Conservation (phyloP, 2,888 invertebrate genomes). For the Ophraella communa region DNA sequence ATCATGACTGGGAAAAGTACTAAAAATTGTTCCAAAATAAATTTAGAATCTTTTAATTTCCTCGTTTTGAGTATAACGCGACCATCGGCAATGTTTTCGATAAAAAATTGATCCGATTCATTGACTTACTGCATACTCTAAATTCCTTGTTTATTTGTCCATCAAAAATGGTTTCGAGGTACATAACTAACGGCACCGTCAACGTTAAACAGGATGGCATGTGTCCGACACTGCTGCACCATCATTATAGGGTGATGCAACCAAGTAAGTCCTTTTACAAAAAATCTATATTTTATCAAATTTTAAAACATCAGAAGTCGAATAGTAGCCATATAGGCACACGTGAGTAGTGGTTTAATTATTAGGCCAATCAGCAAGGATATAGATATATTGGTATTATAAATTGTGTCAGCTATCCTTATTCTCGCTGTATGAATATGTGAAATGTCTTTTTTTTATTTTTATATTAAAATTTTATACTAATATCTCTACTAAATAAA, state of each 20-base stretch:
- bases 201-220: constrained; percentile 59
- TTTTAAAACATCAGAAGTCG: constrained; percentile 6
- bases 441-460: too few relatives aligned
- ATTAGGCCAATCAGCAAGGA: neutral
- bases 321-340: neutral
- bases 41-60: constrained; percentile 4
- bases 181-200: constrained; percentile 56
- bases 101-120: constrained; percentile 24
- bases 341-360: neutral
- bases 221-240: constrained; percentile 52
- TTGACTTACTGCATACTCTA: constrained; percentile 14
- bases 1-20: constrained; percentile 33
- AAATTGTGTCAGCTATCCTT: neutral
- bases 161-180: constrained; percentile 56
- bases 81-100: constrained; percentile 17
- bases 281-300: too few relatives aligned
- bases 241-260: constrained; percentile 56
- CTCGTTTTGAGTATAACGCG: neutral
- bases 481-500: too few relatives aligned
- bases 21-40: constrained; percentile 22
- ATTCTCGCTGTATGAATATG: too few relatives aligned
- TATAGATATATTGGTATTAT: neutral
- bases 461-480: too few relatives aligned
- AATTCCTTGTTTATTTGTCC: constrained; percentile 17
- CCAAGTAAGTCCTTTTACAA: constrained; percentile 45